These are phyloP conservation scores for Criorhina ranunculi DNA, from an alignment of 2,888 invertebrate genomes.

Conservation along the genomic window DNA sequence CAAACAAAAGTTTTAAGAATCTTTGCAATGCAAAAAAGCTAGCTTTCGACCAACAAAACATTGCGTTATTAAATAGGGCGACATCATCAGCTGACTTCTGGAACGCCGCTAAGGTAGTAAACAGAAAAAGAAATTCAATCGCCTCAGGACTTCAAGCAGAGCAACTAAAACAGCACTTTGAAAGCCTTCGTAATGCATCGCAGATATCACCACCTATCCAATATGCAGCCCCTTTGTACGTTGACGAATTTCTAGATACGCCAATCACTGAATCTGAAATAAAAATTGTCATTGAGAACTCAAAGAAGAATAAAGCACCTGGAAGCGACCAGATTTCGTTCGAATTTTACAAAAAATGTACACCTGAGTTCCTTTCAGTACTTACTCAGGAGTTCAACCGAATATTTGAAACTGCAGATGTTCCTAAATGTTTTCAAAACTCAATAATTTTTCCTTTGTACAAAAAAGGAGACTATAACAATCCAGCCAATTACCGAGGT, in stretches of 20 bases:
- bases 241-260: not conserved
- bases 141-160: not conserved
- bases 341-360: not conserved
- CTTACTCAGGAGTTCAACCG: not conserved
- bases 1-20: not conserved
- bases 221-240: slow-evolving; percentile 7
- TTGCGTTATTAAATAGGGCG: not conserved
- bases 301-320: not conserved
- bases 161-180: slow-evolving; percentile 9
- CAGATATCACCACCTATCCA: slow-evolving; percentile 4
- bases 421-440: slow-evolving; percentile 19
- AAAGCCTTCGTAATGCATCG: slow-evolving; percentile 4
- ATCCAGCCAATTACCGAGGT: slow-evolving; percentile 18
- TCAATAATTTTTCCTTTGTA: slow-evolving; percentile 13
- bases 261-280: not conserved
- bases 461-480: slow-evolving; percentile 12
- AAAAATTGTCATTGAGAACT: not conserved
- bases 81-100: not conserved
- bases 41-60: not conserved
- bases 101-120: not conserved
- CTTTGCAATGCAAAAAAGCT: not conserved
- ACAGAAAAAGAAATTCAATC: not conserved
- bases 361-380: not conserved
- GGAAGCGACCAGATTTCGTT: not conserved
- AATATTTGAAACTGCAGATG: slow-evolving; percentile 1